These are phyloP conservation scores for Idaea straminata DNA, from an alignment of 2,888 invertebrate genomes.

Conservation along the genomic window DNA sequence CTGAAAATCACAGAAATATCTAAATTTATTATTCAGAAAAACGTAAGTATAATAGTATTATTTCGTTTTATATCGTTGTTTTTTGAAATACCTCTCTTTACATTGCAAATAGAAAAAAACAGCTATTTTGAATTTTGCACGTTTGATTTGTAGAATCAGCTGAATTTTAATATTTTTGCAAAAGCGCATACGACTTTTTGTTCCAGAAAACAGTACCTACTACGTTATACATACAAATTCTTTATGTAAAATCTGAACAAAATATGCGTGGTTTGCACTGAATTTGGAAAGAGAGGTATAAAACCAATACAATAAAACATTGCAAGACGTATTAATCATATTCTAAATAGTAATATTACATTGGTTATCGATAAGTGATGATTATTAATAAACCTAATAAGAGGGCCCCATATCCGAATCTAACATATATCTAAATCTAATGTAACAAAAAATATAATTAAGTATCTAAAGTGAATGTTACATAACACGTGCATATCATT, in stretches of 20 bases:
- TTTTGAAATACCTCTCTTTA: neutral
- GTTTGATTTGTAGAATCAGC: too few species aligned
- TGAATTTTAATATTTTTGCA: too few species aligned
- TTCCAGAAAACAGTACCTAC: too few species aligned
- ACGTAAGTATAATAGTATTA: constrained; percentile 26
- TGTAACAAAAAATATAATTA: constrained; percentile 76
- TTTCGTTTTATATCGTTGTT: constrained; percentile 15
- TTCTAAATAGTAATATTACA: neutral
- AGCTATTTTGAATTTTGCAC: neutral
- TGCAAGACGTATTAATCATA: neutral
- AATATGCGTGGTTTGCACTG: neutral
- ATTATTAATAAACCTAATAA: constrained; percentile 27
- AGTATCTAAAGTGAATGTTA: constrained; percentile 63
- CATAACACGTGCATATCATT: constrained; percentile 75
- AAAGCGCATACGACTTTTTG: too few species aligned
- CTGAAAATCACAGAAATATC: constrained; percentile 68
- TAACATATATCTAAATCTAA: constrained; percentile 58
- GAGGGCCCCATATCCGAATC: constrained; percentile 51
- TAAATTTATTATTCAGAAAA: neutral
- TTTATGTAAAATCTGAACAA: neutral
- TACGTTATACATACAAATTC: too few species aligned
- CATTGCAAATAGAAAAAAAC: neutral
- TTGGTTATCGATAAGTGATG: constrained; percentile 23
- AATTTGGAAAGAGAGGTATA: neutral
- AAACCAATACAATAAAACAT: neutral